Conservation (phyloP, 2,113 vertebrate species). For the Emydura subglobosa region DNA sequence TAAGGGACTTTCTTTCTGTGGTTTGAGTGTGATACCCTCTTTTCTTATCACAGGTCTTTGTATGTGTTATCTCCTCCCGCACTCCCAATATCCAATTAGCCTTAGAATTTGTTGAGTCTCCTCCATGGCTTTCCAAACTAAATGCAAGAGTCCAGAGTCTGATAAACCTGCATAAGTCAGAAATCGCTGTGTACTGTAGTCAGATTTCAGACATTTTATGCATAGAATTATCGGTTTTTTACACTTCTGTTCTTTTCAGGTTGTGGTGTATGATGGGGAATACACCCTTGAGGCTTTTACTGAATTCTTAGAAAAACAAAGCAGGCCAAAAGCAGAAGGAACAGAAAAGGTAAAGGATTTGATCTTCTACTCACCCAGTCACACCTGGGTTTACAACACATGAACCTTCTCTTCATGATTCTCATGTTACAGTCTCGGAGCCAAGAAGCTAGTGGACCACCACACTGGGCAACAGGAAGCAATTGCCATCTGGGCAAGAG, state of each 20-base stretch:
- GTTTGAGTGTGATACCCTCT: not conserved
- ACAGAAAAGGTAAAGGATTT: slow-evolving; percentile 63
- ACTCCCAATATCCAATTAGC: not conserved
- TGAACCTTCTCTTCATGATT: not conserved
- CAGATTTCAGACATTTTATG: not conserved
- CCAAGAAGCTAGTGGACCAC: fast-evolving
- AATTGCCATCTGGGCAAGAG: not conserved
- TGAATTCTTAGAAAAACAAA: slow-evolving; percentile 77
- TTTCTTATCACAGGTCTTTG: not conserved
- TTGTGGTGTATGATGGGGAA: slow-evolving; percentile 69
- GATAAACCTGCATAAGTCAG: not conserved
- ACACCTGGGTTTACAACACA: not conserved
- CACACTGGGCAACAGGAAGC: not conserved
- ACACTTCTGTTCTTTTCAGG: slow-evolving; percentile 54
- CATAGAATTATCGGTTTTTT: not conserved
- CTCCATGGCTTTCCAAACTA: not conserved
- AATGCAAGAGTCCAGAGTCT: not conserved
- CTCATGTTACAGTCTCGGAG: not conserved
- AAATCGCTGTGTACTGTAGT: not conserved
- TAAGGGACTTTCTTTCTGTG: not conserved
- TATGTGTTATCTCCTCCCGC: not conserved
- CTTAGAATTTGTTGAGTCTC: not conserved
- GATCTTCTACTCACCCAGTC: not conserved
- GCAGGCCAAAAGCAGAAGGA: slow-evolving; percentile 23
- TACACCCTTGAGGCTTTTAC: slow-evolving; percentile 74